Conservation (phyloP, 2,797 vertebrate species). For the Xerus rutilus region DNA sequence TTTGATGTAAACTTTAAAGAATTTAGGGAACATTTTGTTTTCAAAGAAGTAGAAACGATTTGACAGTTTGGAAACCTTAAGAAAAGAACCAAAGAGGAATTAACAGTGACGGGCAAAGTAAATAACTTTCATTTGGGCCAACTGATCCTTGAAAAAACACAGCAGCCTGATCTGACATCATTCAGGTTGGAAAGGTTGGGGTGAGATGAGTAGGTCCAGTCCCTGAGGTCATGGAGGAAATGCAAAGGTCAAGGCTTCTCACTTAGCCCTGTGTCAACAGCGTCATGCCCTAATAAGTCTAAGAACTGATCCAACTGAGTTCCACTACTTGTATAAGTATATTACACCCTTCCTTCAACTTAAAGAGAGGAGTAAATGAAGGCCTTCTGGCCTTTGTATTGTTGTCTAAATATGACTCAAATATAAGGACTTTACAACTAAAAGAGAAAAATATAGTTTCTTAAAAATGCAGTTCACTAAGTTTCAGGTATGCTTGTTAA, state of each 20-base stretch:
- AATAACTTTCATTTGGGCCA: constrained; percentile 83
- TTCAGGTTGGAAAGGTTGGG: constrained; percentile 81
- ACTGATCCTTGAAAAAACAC: constrained; percentile 78
- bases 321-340: constrained; percentile 51
- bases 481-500: constrained; percentile 9
- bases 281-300: constrained; percentile 84
- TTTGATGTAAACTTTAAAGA: constrained; percentile 56
- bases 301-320: constrained; percentile 80
- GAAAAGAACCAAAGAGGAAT: constrained; percentile 60
- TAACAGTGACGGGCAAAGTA: constrained; percentile 75
- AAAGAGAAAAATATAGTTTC: background rate
- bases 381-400: constrained; percentile 21
- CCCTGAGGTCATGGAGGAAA: constrained; percentile 86
- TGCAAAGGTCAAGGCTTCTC: constrained; percentile 87
- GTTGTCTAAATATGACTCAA: constrained; percentile 28
- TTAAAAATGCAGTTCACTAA: background rate
- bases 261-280: constrained; percentile 88
- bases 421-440: constrained; percentile 45
- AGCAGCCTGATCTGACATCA: constrained; percentile 78
- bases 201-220: constrained; percentile 80
- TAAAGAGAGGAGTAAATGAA: constrained; percentile 6
- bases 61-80: constrained; percentile 14
- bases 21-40: constrained; percentile 63
- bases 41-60: constrained; percentile 5
- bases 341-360: background rate